Percentiles rank a stretch among this genome's conserved stretches.
These are phyloP conservation scores for Prionailurus viverrinus DNA, from an alignment of 2,113 vertebrate species.

Conservation along the genomic window DNA sequence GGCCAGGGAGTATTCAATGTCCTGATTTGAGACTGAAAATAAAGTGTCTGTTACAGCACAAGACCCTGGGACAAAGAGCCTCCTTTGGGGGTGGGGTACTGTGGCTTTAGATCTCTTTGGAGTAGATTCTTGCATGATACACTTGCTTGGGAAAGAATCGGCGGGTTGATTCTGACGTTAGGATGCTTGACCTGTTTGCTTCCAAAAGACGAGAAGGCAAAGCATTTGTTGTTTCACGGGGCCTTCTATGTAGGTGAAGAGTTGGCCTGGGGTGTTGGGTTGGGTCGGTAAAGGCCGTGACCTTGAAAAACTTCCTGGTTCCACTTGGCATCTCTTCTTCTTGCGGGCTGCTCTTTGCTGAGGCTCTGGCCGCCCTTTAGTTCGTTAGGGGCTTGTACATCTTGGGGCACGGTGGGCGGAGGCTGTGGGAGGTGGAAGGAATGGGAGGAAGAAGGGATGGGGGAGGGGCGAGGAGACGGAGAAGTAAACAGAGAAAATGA, in stretches of 20 bases:
- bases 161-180: conserved; percentile 51
- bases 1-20: conserved; percentile 71
- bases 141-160: conserved; percentile 48
- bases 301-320: conserved; percentile 52
- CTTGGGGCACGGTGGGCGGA: background rate
- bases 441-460: background rate
- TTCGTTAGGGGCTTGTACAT: background rate
- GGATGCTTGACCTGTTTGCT: conserved; percentile 20
- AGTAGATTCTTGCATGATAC: conserved; percentile 29
- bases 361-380: background rate
- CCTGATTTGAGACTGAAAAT: conserved; percentile 72
- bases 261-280: background rate
- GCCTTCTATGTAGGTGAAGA: background rate
- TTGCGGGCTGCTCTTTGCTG: background rate
- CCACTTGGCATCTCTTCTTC: background rate
- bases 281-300: background rate
- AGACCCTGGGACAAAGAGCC: conserved; percentile 67
- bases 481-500: background rate
- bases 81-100: conserved; percentile 50
- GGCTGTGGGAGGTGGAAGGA: background rate
- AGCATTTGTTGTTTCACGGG: background rate
- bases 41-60: conserved; percentile 71
- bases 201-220: conserved; percentile 48
- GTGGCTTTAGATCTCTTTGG: conserved; percentile 38
- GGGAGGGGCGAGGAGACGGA: background rate